Conservation (phyloP, 2,113 vertebrate species). For the Antennarius striatus region DNA sequence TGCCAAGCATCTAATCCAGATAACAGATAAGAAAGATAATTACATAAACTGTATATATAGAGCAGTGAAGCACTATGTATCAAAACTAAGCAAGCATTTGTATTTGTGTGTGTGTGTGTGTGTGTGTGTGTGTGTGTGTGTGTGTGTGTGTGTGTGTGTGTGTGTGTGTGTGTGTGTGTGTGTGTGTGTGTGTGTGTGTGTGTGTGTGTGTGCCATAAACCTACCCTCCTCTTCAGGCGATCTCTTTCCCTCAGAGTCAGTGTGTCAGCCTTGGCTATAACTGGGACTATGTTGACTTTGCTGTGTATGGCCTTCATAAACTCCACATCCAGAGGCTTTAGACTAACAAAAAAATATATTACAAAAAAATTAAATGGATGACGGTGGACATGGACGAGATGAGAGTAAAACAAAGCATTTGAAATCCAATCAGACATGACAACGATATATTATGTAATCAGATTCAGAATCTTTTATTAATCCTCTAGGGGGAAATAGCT, state of each 20-base stretch:
- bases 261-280: slow-evolving; percentile 90
- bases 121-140: no score
- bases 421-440: no score
- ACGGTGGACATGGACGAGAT: background rate
- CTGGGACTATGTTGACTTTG: slow-evolving; percentile 92
- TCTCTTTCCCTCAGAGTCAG: slow-evolving; percentile 88
- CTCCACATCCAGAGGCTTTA: slow-evolving; percentile 90
- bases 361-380: background rate
- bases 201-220: slow-evolving; percentile 31
- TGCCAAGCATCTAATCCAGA: slow-evolving; percentile 1
- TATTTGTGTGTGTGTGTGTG: slow-evolving; percentile 3
- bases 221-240: slow-evolving; percentile 87
- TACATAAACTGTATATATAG: slow-evolving; percentile 1
- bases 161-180: background rate
- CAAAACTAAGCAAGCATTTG: background rate
- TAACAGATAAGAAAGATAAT: background rate
- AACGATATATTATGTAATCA: no score
- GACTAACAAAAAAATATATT: slow-evolving; percentile 53
- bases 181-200: slow-evolving; percentile 2
- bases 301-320: slow-evolving; percentile 93
- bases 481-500: no score
- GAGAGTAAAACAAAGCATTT: background rate
- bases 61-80: background rate
- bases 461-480: no score
- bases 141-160: slow-evolving; percentile 6